phyloP scores from a whole-genome alignment of 2,797 vertebrate genomes.

The Oreochromis grahami region DNA sequence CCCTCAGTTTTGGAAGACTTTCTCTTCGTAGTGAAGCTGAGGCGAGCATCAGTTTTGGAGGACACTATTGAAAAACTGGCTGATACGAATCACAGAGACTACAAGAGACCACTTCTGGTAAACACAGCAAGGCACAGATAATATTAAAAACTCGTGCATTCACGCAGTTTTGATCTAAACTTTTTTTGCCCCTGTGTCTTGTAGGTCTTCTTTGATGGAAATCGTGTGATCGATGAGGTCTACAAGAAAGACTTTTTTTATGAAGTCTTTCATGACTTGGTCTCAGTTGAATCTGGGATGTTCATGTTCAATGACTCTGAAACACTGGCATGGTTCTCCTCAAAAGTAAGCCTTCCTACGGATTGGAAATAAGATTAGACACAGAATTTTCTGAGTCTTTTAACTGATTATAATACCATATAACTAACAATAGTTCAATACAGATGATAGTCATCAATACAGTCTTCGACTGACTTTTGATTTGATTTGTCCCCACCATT shows the following conservation, averaged over 20 bases:
- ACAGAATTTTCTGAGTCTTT: fast-evolving
- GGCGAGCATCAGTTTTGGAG: slow-evolving; percentile 45
- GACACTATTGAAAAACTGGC: slow-evolving; percentile 50
- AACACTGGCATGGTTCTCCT: slow-evolving; percentile 89
- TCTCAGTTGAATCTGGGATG: slow-evolving; percentile 82
- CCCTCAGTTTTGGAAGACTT: fast-evolving
- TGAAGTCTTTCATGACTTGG: slow-evolving; percentile 82
- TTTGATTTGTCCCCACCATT: not conserved
- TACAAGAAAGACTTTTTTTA: slow-evolving; percentile 87
- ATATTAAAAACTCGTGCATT: fast-evolving
- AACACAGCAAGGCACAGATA: fast-evolving
- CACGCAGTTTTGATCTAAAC: not conserved
- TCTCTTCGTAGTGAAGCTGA: slow-evolving; percentile 3
- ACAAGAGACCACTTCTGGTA: slow-evolving; percentile 53
- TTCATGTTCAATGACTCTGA: slow-evolving; percentile 85
- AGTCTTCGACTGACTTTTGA: fast-evolving
- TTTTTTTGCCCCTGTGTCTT: not conserved
- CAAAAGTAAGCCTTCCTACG: slow-evolving; percentile 67
- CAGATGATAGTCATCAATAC: fast-evolving
- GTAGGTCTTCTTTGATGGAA: slow-evolving; percentile 59
- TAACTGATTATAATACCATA: fast-evolving
- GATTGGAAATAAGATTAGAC: fast-evolving
- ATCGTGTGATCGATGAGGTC: slow-evolving; percentile 55
- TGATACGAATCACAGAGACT: not conserved
- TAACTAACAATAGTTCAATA: fast-evolving